These are phyloP conservation scores for Conger conger DNA, from an alignment of 2,113 vertebrate species.

Conservation along the genomic window DNA sequence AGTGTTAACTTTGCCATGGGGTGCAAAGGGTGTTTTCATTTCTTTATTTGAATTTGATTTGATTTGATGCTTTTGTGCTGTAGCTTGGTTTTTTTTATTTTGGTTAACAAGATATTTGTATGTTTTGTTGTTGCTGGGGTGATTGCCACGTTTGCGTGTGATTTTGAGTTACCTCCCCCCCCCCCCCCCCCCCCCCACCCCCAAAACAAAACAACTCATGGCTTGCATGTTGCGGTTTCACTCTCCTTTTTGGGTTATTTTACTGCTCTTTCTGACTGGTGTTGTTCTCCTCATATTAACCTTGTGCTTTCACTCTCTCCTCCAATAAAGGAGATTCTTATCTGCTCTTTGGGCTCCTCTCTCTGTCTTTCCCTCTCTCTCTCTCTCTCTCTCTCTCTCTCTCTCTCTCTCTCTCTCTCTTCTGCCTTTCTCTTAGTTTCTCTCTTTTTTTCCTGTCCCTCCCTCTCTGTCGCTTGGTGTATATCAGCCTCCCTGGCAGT, in stretches of 20 bases:
- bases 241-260: conserved; percentile 59
- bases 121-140: conserved; percentile 79
- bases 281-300: conserved; percentile 72
- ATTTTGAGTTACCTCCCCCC: conserved; percentile 53
- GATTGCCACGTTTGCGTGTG: conserved; percentile 87
- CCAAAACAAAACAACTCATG: conserved; percentile 70
- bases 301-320: conserved; percentile 66
- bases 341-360: conserved; percentile 35
- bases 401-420: conserved; percentile 20
- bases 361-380: conserved; percentile 16
- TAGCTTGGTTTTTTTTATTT: conserved; percentile 73
- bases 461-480: conserved; percentile 20
- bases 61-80: conserved; percentile 78
- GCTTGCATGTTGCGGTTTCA: conserved; percentile 77
- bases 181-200: conserved; percentile 60
- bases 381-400: conserved; percentile 12
- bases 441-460: conserved; percentile 20
- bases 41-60: conserved; percentile 52
- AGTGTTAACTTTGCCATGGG: conserved; percentile 85
- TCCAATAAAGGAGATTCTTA: conserved; percentile 52
- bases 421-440: not conserved
- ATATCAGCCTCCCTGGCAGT: not conserved
- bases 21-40: conserved; percentile 71
- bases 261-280: conserved; percentile 49
- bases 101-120: conserved; percentile 58